Base-by-base conservation (phyloP, 2,797 vertebrate species). In the Sibirionetta formosa region DNA sequence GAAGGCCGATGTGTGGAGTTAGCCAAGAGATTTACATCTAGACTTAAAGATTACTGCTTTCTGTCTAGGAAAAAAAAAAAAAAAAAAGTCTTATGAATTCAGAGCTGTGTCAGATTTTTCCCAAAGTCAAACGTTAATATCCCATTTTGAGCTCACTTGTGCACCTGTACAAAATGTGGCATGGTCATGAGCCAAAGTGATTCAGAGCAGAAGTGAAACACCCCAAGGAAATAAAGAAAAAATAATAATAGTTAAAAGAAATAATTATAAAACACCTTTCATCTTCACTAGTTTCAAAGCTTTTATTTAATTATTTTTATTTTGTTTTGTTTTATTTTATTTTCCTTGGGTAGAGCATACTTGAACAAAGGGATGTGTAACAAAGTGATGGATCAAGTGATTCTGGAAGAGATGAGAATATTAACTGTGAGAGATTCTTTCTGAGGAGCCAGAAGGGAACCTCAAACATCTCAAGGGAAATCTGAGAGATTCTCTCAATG, bases 1-100 rank as follows among this genome's bases (percentile, higher is more conserved):
- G 11, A 58, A 16, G 19, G 9, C 0, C 33, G 68, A 16, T 1
- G 3, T 5, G 8, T 35, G 33, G 1, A 60, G 8, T 16, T 88
- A 7, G 24, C 24, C 33, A 5, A 7, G 61, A 92, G 36, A 18
- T 85, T 63, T 84, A 56, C 7, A 44, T 7, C 19, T 63, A 53
- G 23, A 69, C 11, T 51, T 14, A 84, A 66, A 53, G 4, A 48
- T 18, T 15, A 27, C 4, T 17, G 5, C 14, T n/a, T 60, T 44
- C 60, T 61, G 17, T 22, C 20, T 18, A 44, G 42, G 17, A 72
- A 4, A 38, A 63, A 38, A 48, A 33, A 58, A 54, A 17, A 18
- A 42, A 76, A 4, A 38, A 63, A 38, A 48, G 5, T 18, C n/a
- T 72, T 14, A 50, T 15, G 12, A 77, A 27, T 57, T 71, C 68